These are phyloP conservation scores for Unio pictorum DNA, from an alignment of 2,888 invertebrate genomes.

Conservation along the genomic window DNA sequence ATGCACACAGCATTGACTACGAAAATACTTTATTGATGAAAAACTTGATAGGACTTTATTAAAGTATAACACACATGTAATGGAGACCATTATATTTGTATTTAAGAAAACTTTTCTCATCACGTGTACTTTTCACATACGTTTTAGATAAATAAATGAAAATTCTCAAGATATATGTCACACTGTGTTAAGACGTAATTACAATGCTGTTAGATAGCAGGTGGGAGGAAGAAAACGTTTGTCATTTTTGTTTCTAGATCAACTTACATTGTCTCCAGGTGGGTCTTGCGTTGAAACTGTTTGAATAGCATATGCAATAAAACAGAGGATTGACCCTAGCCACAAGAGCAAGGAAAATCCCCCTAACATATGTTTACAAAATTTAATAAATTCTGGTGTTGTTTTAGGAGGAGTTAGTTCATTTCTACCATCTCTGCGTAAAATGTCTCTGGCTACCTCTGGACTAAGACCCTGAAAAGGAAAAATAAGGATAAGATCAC, in stretches of 20 bases:
- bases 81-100: too few relatives aligned
- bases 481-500: not conserved
- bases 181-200: too few relatives aligned
- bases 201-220: too few relatives aligned
- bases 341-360: slow-evolving; percentile 68
- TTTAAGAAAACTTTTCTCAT: too few relatives aligned
- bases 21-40: too few relatives aligned
- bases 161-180: too few relatives aligned
- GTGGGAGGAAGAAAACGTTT: too few relatives aligned
- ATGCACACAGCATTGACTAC: too few relatives aligned
- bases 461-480: slow-evolving; percentile 53
- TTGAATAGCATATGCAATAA: slow-evolving; percentile 85
- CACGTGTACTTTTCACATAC: too few relatives aligned
- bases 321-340: slow-evolving; percentile 81
- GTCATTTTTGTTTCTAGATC: not conserved
- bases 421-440: slow-evolving; percentile 68
- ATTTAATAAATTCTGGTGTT: slow-evolving; percentile 69
- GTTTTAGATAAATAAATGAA: too few relatives aligned
- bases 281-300: slow-evolving; percentile 91
- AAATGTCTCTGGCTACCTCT: slow-evolving; percentile 52
- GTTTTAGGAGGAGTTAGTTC: slow-evolving; percentile 66
- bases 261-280: slow-evolving; percentile 88
- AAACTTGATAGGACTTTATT: too few relatives aligned
- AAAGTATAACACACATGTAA: too few relatives aligned
- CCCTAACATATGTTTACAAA: slow-evolving; percentile 67